Evolutionary conservation across 2,888 invertebrate species (phyloP).

Genomic region (Machimus rusticus): DNA sequence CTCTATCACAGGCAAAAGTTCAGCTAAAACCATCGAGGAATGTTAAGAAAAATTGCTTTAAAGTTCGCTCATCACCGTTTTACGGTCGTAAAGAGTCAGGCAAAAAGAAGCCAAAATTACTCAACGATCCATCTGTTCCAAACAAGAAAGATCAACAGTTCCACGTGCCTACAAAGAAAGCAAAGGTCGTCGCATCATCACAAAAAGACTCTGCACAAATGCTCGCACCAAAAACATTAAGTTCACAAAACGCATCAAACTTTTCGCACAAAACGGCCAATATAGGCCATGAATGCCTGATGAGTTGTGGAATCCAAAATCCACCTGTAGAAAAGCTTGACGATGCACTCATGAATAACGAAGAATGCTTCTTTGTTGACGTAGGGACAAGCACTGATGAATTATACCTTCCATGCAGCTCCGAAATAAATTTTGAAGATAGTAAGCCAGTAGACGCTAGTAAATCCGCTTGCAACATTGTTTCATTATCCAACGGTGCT

Average conservation of each 20-base stretch:
- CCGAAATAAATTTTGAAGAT: background rate
- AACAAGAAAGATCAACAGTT: constrained; percentile 40
- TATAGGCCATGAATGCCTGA: background rate
- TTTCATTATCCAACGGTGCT: background rate
- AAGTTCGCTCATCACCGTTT: constrained; percentile 33
- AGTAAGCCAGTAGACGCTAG: constrained; percentile 14
- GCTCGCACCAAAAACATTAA: background rate
- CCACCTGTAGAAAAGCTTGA: background rate
- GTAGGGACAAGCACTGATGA: constrained; percentile 26
- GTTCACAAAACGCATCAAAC: background rate
- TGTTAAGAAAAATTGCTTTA: constrained; percentile 12
- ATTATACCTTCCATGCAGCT: background rate
- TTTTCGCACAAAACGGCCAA: background rate
- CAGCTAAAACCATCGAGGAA: background rate
- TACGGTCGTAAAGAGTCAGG: background rate
- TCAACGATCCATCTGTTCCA: constrained; percentile 18
- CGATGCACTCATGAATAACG: background rate
- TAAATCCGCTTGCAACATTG: constrained; percentile 18
- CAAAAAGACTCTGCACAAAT: background rate
- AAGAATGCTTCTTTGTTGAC: constrained; percentile 1
- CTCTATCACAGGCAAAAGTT: background rate
- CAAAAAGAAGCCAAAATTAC: constrained; percentile 42
- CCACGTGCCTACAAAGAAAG: constrained; percentile 44
- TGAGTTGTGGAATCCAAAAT: background rate
- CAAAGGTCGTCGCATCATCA: constrained; percentile 30